Base-by-base conservation (phyloP, 2,888 invertebrate genomes). In the Caenorhabditis virilis region DNA sequence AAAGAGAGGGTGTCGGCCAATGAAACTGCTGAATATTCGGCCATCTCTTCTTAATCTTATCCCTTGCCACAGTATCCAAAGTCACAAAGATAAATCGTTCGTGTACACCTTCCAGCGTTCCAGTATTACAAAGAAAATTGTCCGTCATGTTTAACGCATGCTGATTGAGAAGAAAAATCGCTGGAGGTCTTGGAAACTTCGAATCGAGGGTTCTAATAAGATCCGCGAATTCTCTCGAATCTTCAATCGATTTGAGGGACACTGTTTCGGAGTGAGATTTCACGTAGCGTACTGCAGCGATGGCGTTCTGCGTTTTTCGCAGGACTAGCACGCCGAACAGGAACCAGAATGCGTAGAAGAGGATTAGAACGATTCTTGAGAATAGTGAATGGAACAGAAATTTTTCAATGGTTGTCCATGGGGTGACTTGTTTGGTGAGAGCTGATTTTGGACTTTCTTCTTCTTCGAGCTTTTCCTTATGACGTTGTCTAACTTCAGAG, bases 111-210 rank as follows among this genome's bases (percentile, higher is more conserved):
- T 41, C 42, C 26, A 72, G 39, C 11, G 67, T 67, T 1, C 52
- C 72, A 23, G 82, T 82, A 60, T 82, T 82, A 62, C 82, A 82
- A 5, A 82, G 61, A 59, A 82, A 82, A 65, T 82, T 82, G 72
- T 80, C 79, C 3, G 82, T 82, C 82, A 82, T 82, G 53, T 82
- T 82, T 45, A 82, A 66, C 1, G 82, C 82, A 47, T 77, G 76
- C 36, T 80, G 82, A 59, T 82, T 82, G 35, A 82, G 74, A n/a
- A 82, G 68, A 23, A 82, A 73, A 27, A 82, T 69, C 1, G 82
- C 81, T 1, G 82, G 82, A 0, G 82, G 82, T 33, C 68, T 56
- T 18, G 64, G 68, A 58, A 80, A 80, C 30, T 71, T 65, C 16
- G 39, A 25, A 51, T 74, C 66, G 33, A 72, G 52, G 13, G 51